Conservation (phyloP, 2,113 vertebrate species). For the Oreotragus oreotragus region DNA sequence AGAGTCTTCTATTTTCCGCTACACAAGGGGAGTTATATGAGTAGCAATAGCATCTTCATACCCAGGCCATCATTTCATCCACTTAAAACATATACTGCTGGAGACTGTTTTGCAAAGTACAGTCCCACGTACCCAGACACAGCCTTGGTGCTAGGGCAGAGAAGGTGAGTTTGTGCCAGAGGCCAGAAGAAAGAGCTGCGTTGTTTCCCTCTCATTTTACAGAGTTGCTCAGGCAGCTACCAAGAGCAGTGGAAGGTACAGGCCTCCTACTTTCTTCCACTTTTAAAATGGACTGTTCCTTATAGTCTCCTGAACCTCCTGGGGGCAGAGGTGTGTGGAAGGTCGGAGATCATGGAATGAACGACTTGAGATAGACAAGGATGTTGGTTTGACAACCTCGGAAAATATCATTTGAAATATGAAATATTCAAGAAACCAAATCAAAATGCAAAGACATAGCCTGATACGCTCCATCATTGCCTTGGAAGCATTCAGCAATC, state of each 20-base stretch:
- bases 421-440: not conserved
- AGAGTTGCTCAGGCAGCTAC: not conserved
- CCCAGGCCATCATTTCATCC: not conserved
- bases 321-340: not conserved
- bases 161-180: not conserved
- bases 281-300: not conserved
- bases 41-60: not conserved
- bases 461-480: not conserved
- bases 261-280: not conserved
- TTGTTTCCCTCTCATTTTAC: not conserved
- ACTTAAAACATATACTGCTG: not conserved
- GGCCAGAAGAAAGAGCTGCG: not conserved
- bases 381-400: not conserved
- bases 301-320: not conserved
- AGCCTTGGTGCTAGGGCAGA: not conserved
- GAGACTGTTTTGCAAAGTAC: not conserved
- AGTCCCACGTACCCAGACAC: not conserved
- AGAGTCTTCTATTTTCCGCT: not conserved
- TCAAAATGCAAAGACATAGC: not conserved
- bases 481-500: not conserved
- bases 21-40: not conserved
- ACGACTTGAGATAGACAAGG: not conserved
- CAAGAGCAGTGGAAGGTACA: not conserved
- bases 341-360: not conserved
- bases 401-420: not conserved